Evolutionary conservation across 2,888 invertebrate species (phyloP).

Genomic region (Orthonevra nobilis): DNA sequence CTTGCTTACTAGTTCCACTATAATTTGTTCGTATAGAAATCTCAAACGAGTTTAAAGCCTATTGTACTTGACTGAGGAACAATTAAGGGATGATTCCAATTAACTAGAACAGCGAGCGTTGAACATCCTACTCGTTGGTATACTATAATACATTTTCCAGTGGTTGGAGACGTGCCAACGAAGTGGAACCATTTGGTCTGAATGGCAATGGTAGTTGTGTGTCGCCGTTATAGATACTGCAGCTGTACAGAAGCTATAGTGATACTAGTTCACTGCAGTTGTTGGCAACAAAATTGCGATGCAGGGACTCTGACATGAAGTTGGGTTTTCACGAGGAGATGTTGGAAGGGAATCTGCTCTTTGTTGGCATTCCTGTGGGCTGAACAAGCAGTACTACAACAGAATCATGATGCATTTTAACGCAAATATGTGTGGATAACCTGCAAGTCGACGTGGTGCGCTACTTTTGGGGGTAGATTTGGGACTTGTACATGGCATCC

Average conservation of each 20-base stretch:
- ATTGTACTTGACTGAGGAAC: too few relatives aligned
- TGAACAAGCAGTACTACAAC: slow-evolving; percentile 7
- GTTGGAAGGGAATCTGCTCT: neutral
- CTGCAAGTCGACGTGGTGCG: slow-evolving; percentile 20
- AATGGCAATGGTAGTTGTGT: neutral
- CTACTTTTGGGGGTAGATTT: neutral
- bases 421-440: slow-evolving; percentile 51
- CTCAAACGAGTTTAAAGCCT: too few relatives aligned
- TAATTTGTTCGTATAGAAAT: too few relatives aligned
- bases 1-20: too few relatives aligned
- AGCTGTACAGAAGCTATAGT: slow-evolving; percentile 21
- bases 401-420: slow-evolving; percentile 35
- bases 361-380: slow-evolving; percentile 13
- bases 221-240: slow-evolving; percentile 13
- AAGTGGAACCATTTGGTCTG: slow-evolving; percentile 28
- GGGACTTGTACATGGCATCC: neutral
- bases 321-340: neutral
- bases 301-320: slow-evolving; percentile 31
- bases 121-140: neutral
- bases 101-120: slow-evolving; percentile 35
- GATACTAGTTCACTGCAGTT: slow-evolving; percentile 40
- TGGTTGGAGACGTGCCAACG: slow-evolving; percentile 46
- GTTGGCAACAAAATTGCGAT: slow-evolving; percentile 48
- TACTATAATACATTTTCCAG: slow-evolving; percentile 1
- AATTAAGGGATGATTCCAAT: slow-evolving; percentile 46